Evolutionary conservation across 2,888 invertebrate genomes (phyloP), one percentile per base, ranked within the genome.

Genomic region (Acronicta aceris): DNA sequence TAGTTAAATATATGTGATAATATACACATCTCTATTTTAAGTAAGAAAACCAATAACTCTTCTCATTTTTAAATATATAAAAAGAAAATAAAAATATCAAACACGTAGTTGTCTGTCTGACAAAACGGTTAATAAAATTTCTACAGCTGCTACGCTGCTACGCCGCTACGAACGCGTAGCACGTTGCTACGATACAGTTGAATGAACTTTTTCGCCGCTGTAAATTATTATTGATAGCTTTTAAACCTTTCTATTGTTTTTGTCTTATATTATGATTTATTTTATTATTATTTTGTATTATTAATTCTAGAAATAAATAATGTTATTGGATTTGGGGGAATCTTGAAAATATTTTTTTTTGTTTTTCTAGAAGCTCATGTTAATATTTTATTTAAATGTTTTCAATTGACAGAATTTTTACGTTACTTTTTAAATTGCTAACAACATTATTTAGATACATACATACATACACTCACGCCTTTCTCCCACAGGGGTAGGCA

Each of bases 81-180:
- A 58, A 65, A 65, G 50, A 66, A 21, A 21, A 73, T 68, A 70
- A 69, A 70, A 75, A 74, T 76, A 77, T 77, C 59, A 60, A 64
- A 76, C 63, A 78, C 69, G 69, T 74, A 80, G 69, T 78, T 83
- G 78, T 83, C 76, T 80, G 82, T 84, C 82, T 75, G 71, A 81
- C 76, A 68, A 69, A 79, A 81, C 68, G 79, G 81, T 83, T 84
- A 82, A 84, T 86, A 85, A 82, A 82, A 81, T 74, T 79, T 83
- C 82, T 82, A 84, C 85, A 84, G 82, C 81, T 83, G 85, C 83
- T 85, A 83, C 75, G 63, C 17, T 71, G 76, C 72, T 81, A 81
- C 63, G 60, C 13, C 75, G 76, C 74, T 83, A 82, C 78, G 70
- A 51, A 60, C 59, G 56, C 81, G 83, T 82, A 84, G 83, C 81